Conservation (phyloP, 2,888 invertebrate species). For the Erebia aethiops region DNA sequence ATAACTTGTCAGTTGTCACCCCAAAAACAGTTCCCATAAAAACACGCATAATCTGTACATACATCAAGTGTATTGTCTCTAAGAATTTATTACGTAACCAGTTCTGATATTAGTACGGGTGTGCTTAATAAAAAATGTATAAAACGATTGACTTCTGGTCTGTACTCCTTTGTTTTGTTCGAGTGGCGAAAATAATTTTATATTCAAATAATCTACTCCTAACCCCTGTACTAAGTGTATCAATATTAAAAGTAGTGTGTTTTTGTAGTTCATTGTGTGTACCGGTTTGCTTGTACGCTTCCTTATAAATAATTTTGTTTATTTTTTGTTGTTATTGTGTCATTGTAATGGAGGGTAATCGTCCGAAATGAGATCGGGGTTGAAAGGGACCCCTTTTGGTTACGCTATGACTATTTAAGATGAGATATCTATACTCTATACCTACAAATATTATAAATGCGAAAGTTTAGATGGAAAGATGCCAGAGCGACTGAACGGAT, state of each 20-base stretch:
- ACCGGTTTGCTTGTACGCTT: slow-evolving; percentile 42
- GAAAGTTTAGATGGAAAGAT: neutral
- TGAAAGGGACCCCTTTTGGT: slow-evolving; percentile 5
- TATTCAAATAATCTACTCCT: slow-evolving; percentile 62
- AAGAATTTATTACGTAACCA: slow-evolving; percentile 46
- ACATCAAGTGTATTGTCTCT: slow-evolving; percentile 45
- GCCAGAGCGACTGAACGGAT: no score
- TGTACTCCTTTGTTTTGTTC: slow-evolving; percentile 54
- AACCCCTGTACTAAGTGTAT: slow-evolving; percentile 35
- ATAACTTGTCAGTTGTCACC: slow-evolving; percentile 43
- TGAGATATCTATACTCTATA: neutral
- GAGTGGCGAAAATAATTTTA: slow-evolving; percentile 54
- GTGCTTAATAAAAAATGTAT: slow-evolving; percentile 21
- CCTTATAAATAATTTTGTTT: slow-evolving; percentile 21
- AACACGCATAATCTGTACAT: slow-evolving; percentile 41
- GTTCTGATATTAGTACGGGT: slow-evolving; percentile 31
- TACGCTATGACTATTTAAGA: slow-evolving; percentile 10
- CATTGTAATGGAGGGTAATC: slow-evolving; percentile 41
- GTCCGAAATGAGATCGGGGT: slow-evolving; percentile 37
- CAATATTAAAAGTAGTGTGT: slow-evolving; percentile 23
- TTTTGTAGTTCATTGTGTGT: slow-evolving; percentile 32
- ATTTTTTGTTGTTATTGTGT: slow-evolving; percentile 35
- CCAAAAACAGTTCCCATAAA: slow-evolving; percentile 45
- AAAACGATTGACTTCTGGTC: slow-evolving; percentile 52
- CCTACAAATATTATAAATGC: neutral